Percentiles rank a stretch among this genome's conserved stretches.
Conservation (phyloP, 2,888 invertebrate species). For the Drosophila imparisetae region DNA sequence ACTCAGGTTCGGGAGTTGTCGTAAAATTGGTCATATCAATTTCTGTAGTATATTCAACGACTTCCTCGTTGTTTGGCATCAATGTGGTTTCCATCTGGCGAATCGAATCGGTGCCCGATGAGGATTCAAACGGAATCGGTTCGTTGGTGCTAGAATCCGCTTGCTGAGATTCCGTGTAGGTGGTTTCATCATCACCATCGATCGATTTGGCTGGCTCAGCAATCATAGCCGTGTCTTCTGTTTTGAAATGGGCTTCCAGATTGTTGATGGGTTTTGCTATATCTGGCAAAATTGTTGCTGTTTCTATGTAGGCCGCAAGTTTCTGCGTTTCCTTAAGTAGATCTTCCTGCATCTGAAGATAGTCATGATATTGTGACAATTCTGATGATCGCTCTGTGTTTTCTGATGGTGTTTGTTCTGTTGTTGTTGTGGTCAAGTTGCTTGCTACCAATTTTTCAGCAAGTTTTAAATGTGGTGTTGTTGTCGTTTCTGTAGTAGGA, state of each 20-base stretch:
- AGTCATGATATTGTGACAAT: neutral
- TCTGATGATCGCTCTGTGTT: neutral
- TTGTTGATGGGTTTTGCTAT: neutral
- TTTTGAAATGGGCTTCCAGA: neutral
- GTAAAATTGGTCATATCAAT: neutral
- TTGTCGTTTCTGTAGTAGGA: neutral
- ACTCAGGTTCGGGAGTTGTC: slow-evolving; percentile 9
- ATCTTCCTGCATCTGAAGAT: neutral
- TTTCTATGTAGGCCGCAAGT: neutral
- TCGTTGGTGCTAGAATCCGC: slow-evolving; percentile 10
- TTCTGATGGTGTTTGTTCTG: neutral
- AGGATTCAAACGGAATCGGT: neutral
- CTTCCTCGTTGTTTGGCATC: neutral
- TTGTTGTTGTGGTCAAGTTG: slow-evolving; percentile 11
- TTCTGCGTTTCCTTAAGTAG: neutral
- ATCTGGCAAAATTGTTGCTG: slow-evolving; percentile 17
- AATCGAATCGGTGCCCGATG: slow-evolving; percentile 1
- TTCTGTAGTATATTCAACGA: slow-evolving; percentile 25
- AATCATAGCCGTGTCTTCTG: neutral
- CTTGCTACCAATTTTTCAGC: neutral
- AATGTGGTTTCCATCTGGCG: slow-evolving; percentile 13
- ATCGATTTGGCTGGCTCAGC: neutral
- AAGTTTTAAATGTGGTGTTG: neutral
- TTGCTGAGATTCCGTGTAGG: neutral
- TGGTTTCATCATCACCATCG: neutral